These are phyloP conservation scores for Laspeyria flexula DNA, from an alignment of 2,888 invertebrate species.

Conservation along the genomic window DNA sequence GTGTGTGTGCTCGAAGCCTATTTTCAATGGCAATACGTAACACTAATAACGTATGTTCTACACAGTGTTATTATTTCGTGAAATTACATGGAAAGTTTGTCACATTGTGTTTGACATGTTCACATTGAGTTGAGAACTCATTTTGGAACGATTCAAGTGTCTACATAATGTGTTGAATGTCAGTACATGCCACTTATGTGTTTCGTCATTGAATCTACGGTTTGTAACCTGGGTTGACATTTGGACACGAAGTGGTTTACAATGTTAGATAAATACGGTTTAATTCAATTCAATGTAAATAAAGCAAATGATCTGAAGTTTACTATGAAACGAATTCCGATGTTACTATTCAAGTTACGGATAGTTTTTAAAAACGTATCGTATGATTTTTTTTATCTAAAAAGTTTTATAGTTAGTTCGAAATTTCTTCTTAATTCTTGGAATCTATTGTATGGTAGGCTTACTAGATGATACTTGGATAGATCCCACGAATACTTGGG, in stretches of 20 bases:
- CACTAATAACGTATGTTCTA: constrained; percentile 25
- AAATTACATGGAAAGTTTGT: constrained; percentile 50
- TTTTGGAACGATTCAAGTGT: constrained; percentile 67
- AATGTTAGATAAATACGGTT: no score
- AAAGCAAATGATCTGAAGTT: no score
- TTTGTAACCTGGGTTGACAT: constrained; percentile 34
- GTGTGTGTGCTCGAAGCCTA: neutral
- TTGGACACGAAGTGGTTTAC: constrained; percentile 19
- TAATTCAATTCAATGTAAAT: no score
- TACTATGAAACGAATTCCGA: neutral
- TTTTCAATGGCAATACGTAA: constrained; percentile 26
- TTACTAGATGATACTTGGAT: no score
- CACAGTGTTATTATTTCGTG: constrained; percentile 35
- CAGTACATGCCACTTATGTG: constrained; percentile 34
- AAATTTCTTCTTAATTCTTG: no score
- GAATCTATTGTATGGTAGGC: no score
- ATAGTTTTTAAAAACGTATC: no score
- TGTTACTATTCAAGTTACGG: neutral
- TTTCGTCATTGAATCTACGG: constrained; percentile 27
- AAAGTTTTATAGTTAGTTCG: no score
- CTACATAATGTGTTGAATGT: constrained; percentile 57
- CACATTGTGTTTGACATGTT: constrained; percentile 65
- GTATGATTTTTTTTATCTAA: no score
- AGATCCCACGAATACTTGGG: no score
- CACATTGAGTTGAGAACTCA: constrained; percentile 51